These are phyloP conservation scores for Rhabdomys dilectus DNA, from an alignment of 2,113 vertebrate genomes.

Conservation along the genomic window DNA sequence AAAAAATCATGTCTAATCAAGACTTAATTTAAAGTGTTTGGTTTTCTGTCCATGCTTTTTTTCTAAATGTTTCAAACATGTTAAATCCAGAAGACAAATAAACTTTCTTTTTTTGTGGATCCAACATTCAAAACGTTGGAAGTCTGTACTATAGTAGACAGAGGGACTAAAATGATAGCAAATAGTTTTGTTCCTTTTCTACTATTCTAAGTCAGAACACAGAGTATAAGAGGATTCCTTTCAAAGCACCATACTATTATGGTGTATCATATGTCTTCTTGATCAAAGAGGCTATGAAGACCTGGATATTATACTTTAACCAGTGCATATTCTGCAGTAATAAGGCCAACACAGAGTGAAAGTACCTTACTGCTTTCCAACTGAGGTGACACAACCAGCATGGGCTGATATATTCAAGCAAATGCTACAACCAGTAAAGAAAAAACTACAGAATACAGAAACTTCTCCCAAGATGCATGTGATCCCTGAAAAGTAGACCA, in stretches of 20 bases:
- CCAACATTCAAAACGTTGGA: neutral
- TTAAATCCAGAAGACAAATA: neutral
- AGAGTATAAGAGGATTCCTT: neutral
- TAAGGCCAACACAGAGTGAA: too few relatives aligned
- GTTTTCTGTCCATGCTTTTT: neutral
- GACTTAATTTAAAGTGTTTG: neutral
- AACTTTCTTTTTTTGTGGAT: neutral
- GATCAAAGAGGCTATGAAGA: neutral
- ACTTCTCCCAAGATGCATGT: neutral
- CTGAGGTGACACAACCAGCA: neutral
- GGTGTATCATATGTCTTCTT: neutral
- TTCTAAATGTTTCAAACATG: neutral
- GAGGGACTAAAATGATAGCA: neutral
- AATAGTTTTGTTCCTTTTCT: neutral
- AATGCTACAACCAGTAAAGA: neutral
- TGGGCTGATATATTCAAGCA: neutral
- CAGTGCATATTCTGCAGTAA: neutral
- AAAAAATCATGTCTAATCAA: neutral
- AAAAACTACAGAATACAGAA: neutral
- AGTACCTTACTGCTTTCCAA: rapidly evolving
- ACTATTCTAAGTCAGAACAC: neutral
- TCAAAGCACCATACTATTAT: rapidly evolving
- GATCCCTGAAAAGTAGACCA: too few relatives aligned
- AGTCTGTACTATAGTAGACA: neutral
- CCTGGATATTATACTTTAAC: too few relatives aligned